These are phyloP conservation scores for Caenorhabditis inopinata DNA, from an alignment of 1,140 invertebrate species.

Conservation along the genomic window DNA sequence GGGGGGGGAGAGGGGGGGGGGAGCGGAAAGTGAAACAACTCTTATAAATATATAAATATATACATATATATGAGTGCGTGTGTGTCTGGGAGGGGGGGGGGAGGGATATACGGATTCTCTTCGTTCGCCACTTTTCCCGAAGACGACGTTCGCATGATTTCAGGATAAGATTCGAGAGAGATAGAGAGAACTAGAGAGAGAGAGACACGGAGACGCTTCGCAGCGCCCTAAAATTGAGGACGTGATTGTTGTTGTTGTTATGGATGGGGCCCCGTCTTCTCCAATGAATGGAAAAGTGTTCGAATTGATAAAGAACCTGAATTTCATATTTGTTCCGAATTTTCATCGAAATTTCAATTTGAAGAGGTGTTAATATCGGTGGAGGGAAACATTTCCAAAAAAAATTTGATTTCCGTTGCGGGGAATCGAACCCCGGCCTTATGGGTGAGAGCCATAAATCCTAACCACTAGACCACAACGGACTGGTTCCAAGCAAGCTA, in stretches of 20 bases:
- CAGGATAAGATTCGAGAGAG: neutral
- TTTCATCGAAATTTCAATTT: conserved; percentile 2
- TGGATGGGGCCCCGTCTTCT: too few species aligned
- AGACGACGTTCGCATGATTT: neutral
- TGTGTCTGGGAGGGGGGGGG: too few species aligned
- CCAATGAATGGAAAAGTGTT: neutral
- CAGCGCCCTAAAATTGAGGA: too few species aligned
- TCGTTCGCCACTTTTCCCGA: neutral
- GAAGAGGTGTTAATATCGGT: too few species aligned
- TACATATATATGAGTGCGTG: too few species aligned
- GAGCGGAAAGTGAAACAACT: conserved; percentile 29
- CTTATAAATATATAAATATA: too few species aligned
- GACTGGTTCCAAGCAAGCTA: neutral
- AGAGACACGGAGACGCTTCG: neutral
- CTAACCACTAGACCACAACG: conserved; percentile 71
- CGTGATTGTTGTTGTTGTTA: neutral
- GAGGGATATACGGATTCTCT: too few species aligned
- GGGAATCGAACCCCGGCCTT: conserved; percentile 81
- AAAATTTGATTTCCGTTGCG: conserved; percentile 69
- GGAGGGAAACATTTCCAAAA: too few species aligned
- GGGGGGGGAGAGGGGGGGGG: neutral
- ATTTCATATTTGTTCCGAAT: neutral
- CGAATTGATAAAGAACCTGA: neutral
- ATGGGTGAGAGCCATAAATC: conserved; percentile 81
- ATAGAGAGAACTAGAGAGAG: neutral